A percentile compares a stretch with the other conserved stretches of the same genome.
phyloP scores from a whole-genome alignment of 2,888 invertebrate genomes.

The Automeris io region DNA sequence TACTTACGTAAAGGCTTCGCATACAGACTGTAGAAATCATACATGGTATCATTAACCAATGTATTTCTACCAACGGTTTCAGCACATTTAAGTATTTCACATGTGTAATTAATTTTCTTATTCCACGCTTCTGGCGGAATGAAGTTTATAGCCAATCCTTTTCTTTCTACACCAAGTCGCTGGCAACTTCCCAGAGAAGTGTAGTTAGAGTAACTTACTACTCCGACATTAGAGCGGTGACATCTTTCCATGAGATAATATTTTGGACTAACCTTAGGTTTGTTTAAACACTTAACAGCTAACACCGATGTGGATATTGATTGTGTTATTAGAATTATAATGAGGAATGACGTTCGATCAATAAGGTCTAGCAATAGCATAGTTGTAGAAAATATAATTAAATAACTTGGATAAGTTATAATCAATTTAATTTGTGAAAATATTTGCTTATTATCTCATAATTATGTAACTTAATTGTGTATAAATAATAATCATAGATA shows the following conservation, averaged over 20 bases:
- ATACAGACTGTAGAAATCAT: conserved; percentile 85
- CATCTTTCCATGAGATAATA: conserved; percentile 60
- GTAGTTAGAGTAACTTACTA: conserved; percentile 53
- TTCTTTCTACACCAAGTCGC: conserved; percentile 74
- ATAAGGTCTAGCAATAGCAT: no score
- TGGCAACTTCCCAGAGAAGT: conserved; percentile 74
- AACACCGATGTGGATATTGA: neutral
- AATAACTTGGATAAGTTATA: no score
- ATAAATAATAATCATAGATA: no score
- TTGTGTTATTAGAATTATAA: conserved; percentile 6
- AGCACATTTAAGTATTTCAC: conserved; percentile 84
- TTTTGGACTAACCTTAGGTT: conserved; percentile 31
- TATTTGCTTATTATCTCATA: no score
- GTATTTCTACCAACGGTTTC: conserved; percentile 77
- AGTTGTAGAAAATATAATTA: no score
- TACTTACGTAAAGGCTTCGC: conserved; percentile 75
- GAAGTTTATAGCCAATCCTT: conserved; percentile 83
- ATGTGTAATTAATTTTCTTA: conserved; percentile 64
- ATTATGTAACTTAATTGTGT: no score
- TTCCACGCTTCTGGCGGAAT: conserved; percentile 57
- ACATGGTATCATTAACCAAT: conserved; percentile 77
- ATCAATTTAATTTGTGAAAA: no score
- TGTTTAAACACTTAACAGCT: conserved; percentile 33
- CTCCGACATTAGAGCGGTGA: conserved; percentile 49
- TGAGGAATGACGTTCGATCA: no score